Evolutionary conservation across 2,113 vertebrate species (phyloP), one percentile per base, ranked within the genome.

Genomic region (Neomonachus schauinslandi): DNA sequence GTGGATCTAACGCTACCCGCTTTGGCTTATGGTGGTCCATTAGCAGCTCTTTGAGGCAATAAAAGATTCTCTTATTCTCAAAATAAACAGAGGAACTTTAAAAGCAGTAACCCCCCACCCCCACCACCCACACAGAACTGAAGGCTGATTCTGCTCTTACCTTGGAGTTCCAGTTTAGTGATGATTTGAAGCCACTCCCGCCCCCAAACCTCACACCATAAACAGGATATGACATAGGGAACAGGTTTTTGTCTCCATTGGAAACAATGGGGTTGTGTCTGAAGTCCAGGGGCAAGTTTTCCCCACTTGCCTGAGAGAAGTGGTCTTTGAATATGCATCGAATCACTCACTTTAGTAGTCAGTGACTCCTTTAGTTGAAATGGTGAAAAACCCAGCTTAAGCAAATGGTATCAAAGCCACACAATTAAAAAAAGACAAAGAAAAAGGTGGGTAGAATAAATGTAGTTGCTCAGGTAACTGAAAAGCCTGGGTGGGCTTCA

Each of bases 401-500:
- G 28, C 51, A 63, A 59, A 65, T n/a, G 39, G 28, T 22, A 14
- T 11, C 46, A 36, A 51, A 95, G 57, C n/a, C 36, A 51, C 53
- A 33, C 2, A 13, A 4, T 24, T 0, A 42, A 39, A 55, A 39
- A 26, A 12, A 33, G 1, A 15, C 5, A 28, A 31, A 39, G 10
- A 14, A 24, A 7, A n/a, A 4, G 12, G 26, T 1, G 28, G 26
- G 5, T 0, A 24, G 10, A 18, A 16, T 18, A 15, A 39, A 53
- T 9, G 33, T 31, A 4, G 36, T 15, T 3, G 74, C 6, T 9
- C 67, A 21, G 21, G 51, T 53, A 10, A 49, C 72, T 16, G 76
- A 28, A 36, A 28, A 18, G 46, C 31, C 5, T 24, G 0, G 0
- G 2, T 7, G 2, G 82, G 15, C 63, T 81, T 81, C 94, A 77